A percentile compares a stretch with the other conserved stretches of the same genome.
phyloP scores from a whole-genome alignment of 2,113 vertebrate species.

The Urocitellus parryii region DNA sequence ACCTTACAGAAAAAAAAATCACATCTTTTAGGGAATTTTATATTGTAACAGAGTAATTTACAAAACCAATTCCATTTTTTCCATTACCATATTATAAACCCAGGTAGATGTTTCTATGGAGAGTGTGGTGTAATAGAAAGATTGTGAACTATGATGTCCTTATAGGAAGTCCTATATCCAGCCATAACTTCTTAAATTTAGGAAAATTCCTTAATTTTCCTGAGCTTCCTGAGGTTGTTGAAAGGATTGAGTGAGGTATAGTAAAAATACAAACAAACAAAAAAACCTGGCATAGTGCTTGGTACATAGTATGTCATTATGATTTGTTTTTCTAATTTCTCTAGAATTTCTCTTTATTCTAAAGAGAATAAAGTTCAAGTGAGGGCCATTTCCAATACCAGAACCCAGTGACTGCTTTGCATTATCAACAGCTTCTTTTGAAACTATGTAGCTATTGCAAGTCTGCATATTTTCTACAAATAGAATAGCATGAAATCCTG shows the following conservation, averaged over 20 bases:
- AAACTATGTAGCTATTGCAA: neutral
- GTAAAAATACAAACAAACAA: neutral
- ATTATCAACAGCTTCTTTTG: neutral
- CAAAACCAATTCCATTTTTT: conserved; percentile 41
- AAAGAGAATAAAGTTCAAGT: neutral
- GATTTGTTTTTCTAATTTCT: conserved; percentile 15
- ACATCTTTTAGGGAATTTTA: conserved; percentile 15
- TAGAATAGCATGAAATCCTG: neutral
- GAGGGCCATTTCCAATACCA: neutral
- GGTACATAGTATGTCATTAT: neutral
- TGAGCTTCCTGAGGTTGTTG: neutral
- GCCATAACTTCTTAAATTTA: neutral
- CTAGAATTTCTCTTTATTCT: conserved; percentile 21
- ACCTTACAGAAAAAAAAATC: neutral
- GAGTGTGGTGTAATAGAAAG: neutral
- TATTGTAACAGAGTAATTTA: neutral
- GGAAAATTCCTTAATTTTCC: neutral
- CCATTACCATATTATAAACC: neutral
- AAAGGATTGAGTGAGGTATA: neutral
- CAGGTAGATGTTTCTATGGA: neutral
- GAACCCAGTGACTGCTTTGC: neutral
- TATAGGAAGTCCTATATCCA: neutral
- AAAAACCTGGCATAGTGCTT: neutral
- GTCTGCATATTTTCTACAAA: neutral
- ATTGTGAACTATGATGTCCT: neutral